These are phyloP conservation scores for Halcyon malimbica DNA, from an alignment of 2,113 vertebrate species.

Conservation along the genomic window DNA sequence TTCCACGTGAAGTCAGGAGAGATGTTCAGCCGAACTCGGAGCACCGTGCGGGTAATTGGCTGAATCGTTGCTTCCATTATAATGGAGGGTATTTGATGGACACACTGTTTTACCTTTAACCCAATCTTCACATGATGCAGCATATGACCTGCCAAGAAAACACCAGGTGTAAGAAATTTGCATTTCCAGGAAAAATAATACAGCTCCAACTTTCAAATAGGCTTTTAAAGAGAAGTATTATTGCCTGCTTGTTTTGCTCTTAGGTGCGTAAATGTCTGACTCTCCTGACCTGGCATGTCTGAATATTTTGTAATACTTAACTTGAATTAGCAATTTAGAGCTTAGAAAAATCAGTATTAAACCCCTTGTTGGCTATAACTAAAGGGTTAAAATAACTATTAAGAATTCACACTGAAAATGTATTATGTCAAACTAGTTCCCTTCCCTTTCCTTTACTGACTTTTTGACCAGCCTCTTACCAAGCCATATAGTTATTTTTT, in stretches of 20 bases:
- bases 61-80: constrained; percentile 93
- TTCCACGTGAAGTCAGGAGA: constrained; percentile 93
- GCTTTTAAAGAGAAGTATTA: constrained; percentile 63
- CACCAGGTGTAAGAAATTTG: constrained; percentile 59
- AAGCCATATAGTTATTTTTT: background rate
- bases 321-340: constrained; percentile 74
- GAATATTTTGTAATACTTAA: constrained; percentile 81
- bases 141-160: constrained; percentile 91
- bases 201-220: constrained; percentile 72
- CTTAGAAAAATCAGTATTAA: constrained; percentile 68
- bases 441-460: background rate
- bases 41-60: constrained; percentile 95
- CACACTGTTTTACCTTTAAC: constrained; percentile 93
- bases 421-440: constrained; percentile 7
- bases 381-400: constrained; percentile 68
- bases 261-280: constrained; percentile 71
- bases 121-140: constrained; percentile 97
- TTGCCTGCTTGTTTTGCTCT: constrained; percentile 72
- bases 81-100: constrained; percentile 94
- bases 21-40: constrained; percentile 88
- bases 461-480: constrained; percentile 23
- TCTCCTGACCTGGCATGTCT: constrained; percentile 75
- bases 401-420: constrained; percentile 45
- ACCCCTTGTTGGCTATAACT: constrained; percentile 30
- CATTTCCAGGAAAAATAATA: constrained; percentile 60